Base-by-base conservation (phyloP, 2,797 vertebrate genomes). In the Pipistrellus nathusii region DNA sequence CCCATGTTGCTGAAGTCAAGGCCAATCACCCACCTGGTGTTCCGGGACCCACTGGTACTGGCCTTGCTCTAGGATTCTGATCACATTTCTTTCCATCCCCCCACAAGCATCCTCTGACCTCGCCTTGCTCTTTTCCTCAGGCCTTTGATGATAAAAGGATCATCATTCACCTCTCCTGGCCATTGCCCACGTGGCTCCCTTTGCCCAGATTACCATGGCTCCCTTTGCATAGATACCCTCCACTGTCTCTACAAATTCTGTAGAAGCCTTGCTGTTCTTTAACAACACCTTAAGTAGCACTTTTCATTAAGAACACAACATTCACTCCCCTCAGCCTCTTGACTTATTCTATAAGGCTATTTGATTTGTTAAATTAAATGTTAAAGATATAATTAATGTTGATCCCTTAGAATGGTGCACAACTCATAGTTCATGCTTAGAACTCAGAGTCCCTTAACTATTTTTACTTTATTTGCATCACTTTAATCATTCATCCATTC, bases 331-430 rank as follows among this genome's bases (percentile, higher is more conserved):
- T 12, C 9, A 17, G 25, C 23, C 5, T 8, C 55, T 55, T 73
- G 73, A 14, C 20, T 68, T 15, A 32, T 84, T 85, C 72, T 85
- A 27, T 48, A 90, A 81, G 94, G n/a, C 17, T 57, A 38, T 81
- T 85, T 80, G 30, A 41, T 59, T 81, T 73, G 48, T 73, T 21
- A 85, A 91, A 35, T 82, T 68, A 48, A 93, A 83, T 91, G 69
- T 64, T 78, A 88, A 81, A 71, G 86, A 55, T 59, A 2, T 59
- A 68, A 25, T 75, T 48, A 38, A 4, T 62, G 20, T 76, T 57
- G 20, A n/a, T 83, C 89, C 17, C 30, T 96, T 91, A 89, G 80
- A 73, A 83, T 2, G 14, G 11, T 59, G 25, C 32, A 27, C 5
- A 64, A 5, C 21, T 66, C 6, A 7, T 59, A 32, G 15, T 62